These are phyloP conservation scores for Drosophila mimetica DNA, from an alignment of 2,888 invertebrate genomes.

Conservation along the genomic window DNA sequence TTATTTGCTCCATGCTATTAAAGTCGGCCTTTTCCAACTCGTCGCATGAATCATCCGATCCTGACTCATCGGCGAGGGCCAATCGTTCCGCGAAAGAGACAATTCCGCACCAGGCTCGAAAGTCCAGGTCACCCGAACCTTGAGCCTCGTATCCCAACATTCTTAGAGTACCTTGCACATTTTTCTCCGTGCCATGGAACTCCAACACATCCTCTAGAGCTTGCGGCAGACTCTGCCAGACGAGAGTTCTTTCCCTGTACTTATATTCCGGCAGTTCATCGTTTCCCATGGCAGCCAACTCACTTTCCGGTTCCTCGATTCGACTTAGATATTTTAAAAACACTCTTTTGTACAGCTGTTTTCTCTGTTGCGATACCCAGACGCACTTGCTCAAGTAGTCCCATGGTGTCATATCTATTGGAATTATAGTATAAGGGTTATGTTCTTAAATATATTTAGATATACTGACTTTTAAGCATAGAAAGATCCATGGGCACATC, in stretches of 20 bases:
- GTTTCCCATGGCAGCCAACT: conserved; percentile 38
- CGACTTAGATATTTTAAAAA: conserved; percentile 83
- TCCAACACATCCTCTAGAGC: conserved; percentile 84
- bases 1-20: conserved; percentile 87
- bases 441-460: not conserved
- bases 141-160: conserved; percentile 68
- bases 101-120: conserved; percentile 91
- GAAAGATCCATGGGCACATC: conserved; percentile 89
- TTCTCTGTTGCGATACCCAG: conserved; percentile 86
- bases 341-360: conserved; percentile 86
- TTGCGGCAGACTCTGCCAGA: conserved; percentile 73
- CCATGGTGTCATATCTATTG: conserved; percentile 88
- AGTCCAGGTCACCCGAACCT: conserved; percentile 86
- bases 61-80: conserved; percentile 64
- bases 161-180: conserved; percentile 74
- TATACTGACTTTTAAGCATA: conserved; percentile 81
- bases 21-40: conserved; percentile 90
- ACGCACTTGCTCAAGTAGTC: conserved; percentile 90
- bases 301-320: conserved; percentile 73
- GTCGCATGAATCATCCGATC: conserved; percentile 88
- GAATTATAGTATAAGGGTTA: not conserved
- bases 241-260: conserved; percentile 79
- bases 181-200: conserved; percentile 82
- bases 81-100: conserved; percentile 90
- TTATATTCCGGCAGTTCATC: conserved; percentile 71